Conservation (phyloP, 2,888 invertebrate genomes). For the Nasonovia ribisnigri region DNA sequence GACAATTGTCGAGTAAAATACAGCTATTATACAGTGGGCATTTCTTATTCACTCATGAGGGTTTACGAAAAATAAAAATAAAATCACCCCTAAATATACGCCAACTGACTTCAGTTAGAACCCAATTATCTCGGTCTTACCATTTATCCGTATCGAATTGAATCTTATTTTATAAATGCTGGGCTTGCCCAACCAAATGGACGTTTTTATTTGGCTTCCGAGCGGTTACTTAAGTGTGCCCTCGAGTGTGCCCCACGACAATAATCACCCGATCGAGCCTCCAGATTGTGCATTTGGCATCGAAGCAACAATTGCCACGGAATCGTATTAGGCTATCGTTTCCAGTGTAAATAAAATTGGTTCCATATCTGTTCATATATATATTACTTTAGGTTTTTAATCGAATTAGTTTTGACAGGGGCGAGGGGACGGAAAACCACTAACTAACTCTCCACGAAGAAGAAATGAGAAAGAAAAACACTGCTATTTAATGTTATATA, state of each 20-base stretch:
- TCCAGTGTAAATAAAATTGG: slow-evolving; percentile 27
- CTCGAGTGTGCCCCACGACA: slow-evolving; percentile 26
- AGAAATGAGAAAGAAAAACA: slow-evolving; percentile 57
- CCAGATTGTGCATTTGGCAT: not conserved
- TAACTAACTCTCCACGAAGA: not conserved
- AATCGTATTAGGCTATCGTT: slow-evolving; percentile 8
- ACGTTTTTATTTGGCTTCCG: slow-evolving; percentile 23
- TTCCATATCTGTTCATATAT: slow-evolving; percentile 20
- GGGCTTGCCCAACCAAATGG: not conserved
- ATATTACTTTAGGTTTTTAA: slow-evolving; percentile 56
- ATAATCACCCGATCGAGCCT: slow-evolving; percentile 43
- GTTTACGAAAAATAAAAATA: not conserved
- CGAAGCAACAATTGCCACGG: slow-evolving; percentile 41
- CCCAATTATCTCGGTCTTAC: slow-evolving; percentile 46
- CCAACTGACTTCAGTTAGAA: slow-evolving; percentile 34
- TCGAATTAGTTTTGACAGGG: slow-evolving; percentile 57
- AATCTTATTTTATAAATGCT: slow-evolving; percentile 42
- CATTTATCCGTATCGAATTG: slow-evolving; percentile 25
- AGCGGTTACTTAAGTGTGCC: not conserved
- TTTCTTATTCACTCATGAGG: not conserved
- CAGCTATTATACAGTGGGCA: not conserved
- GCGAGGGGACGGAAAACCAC: slow-evolving; percentile 26
- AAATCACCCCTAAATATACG: slow-evolving; percentile 23
- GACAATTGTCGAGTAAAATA: not conserved
- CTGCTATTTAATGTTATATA: slow-evolving; percentile 49